These are phyloP conservation scores for Nannoperca australis DNA, from an alignment of 2,797 vertebrate genomes.

Conservation along the genomic window DNA sequence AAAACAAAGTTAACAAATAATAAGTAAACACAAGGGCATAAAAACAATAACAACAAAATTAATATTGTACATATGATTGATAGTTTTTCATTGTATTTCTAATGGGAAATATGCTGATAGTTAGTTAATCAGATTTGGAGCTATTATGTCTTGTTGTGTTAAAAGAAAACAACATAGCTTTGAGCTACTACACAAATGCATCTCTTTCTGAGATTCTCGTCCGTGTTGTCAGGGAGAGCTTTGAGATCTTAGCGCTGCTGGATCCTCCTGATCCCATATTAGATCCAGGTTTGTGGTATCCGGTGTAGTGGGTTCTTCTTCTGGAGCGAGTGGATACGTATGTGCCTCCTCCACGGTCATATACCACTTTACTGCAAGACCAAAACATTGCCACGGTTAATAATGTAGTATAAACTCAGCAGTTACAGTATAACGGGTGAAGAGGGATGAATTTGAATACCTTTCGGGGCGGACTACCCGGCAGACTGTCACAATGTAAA, in stretches of 20 bases:
- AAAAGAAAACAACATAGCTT: background rate
- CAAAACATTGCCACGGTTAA: slow-evolving; percentile 12
- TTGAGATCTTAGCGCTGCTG: slow-evolving; percentile 71
- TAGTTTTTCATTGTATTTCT: background rate
- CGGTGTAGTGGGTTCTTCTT: slow-evolving; percentile 67
- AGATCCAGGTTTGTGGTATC: slow-evolving; percentile 68
- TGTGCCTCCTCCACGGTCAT: slow-evolving; percentile 55
- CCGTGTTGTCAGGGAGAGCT: slow-evolving; percentile 65
- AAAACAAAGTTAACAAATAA: slow-evolving; percentile 6
- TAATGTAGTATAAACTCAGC: background rate
- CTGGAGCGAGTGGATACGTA: slow-evolving; percentile 64
- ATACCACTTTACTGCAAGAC: slow-evolving; percentile 49
- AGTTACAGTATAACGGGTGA: background rate
- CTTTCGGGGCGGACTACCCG: slow-evolving; percentile 64
- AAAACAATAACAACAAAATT: slow-evolving; percentile 6
- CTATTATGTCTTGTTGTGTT: background rate
- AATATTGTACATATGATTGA: background rate
- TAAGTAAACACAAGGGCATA: slow-evolving; percentile 35
- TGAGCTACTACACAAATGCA: slow-evolving; percentile 79
- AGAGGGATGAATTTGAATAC: slow-evolving; percentile 50
- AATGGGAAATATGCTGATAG: background rate
- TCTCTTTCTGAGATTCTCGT: slow-evolving; percentile 78
- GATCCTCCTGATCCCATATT: slow-evolving; percentile 62
- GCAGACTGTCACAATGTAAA: slow-evolving; percentile 78
- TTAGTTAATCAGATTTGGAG: background rate